phyloP scores from a whole-genome alignment of 92 coral and sea anemone species.

The Siderastrea siderea region DNA sequence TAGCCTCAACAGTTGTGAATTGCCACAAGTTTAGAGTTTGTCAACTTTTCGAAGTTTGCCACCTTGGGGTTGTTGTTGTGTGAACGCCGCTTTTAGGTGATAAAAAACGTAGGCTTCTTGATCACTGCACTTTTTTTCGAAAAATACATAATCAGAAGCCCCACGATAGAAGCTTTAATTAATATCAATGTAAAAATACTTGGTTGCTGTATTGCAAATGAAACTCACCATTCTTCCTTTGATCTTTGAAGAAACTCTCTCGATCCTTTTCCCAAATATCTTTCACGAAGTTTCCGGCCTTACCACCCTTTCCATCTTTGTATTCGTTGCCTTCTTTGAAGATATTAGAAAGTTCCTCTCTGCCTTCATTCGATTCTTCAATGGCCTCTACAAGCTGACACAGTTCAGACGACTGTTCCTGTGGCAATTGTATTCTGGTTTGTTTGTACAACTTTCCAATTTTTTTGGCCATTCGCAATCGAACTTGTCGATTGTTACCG shows the following conservation, averaged over 20 bases:
- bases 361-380: constrained; percentile 18
- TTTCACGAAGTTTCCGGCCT: constrained; percentile 21
- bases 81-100: too few relatives aligned
- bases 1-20: too few relatives aligned
- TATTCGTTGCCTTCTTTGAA: constrained; percentile 16
- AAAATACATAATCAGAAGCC: too few relatives aligned
- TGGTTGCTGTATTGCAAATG: background rate
- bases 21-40: too few relatives aligned
- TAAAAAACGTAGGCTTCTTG: too few relatives aligned
- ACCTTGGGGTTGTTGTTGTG: too few relatives aligned
- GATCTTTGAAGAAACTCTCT: constrained; percentile 34
- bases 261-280: constrained; percentile 34
- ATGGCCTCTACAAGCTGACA: constrained; percentile 23
- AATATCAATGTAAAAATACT: too few relatives aligned
- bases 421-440: constrained; percentile 6
- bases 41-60: too few relatives aligned
- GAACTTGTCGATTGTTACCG: background rate
- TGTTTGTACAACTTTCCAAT: constrained; percentile 10
- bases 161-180: too few relatives aligned
- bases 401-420: constrained; percentile 36
- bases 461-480: background rate
- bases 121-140: too few relatives aligned
- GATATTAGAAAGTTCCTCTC: constrained; percentile 5
- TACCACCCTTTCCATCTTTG: background rate
- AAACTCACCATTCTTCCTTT: constrained; percentile 39